Conservation (phyloP, 2,888 invertebrate genomes). For the Panorpa germanica region DNA sequence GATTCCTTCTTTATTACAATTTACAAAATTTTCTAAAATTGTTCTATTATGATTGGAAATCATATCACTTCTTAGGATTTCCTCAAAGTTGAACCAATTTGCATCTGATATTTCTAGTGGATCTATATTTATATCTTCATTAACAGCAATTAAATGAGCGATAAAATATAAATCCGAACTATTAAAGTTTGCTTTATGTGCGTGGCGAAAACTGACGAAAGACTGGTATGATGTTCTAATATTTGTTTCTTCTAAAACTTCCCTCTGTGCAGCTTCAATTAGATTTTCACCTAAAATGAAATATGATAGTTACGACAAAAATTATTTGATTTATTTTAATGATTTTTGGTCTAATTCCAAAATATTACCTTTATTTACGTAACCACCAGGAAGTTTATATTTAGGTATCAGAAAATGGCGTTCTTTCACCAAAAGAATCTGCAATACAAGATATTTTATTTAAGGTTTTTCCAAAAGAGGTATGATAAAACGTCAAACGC, state of each 20-base stretch:
- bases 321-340: conserved; percentile 3
- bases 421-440: conserved; percentile 69
- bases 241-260: conserved; percentile 83
- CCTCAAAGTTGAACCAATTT: conserved; percentile 65
- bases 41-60: conserved; percentile 51
- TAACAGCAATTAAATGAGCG: conserved; percentile 45
- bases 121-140: too few relatives aligned
- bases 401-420: conserved; percentile 34
- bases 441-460: too few relatives aligned
- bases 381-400: conserved; percentile 90
- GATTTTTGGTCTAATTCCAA: conserved; percentile 2
- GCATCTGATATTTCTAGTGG: conserved; percentile 64
- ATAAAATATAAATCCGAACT: conserved; percentile 81
- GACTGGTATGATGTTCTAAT: conserved; percentile 56
- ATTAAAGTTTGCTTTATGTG: conserved; percentile 52
- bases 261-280: conserved; percentile 61
- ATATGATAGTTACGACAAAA: conserved; percentile 1
- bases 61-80: too few relatives aligned
- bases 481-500: too few relatives aligned
- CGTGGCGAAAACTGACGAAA: conserved; percentile 59
- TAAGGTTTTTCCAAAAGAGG: too few relatives aligned
- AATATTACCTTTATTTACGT: conserved; percentile 57
- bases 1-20: conserved; percentile 38
- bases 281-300: conserved; percentile 54
- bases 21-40: conserved; percentile 43